Conservation (phyloP, 2,113 vertebrate genomes). For the Odontesthes bonariensis region DNA sequence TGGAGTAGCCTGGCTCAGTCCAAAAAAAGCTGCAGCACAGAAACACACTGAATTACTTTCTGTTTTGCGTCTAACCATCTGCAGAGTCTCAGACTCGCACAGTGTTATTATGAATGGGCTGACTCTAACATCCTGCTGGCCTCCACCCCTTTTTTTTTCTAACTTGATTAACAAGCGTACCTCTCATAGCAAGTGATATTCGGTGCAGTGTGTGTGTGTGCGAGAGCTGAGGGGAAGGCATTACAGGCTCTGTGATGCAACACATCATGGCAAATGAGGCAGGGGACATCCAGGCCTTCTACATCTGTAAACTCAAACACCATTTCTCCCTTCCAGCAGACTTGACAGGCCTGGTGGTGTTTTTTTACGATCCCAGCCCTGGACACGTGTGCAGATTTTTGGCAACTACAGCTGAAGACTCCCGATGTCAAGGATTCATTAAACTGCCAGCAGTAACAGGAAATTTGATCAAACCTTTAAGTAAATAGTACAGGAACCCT, state of each 20-base stretch:
- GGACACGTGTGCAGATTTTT: conserved; percentile 48
- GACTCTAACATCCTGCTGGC: not conserved
- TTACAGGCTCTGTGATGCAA: conserved; percentile 32
- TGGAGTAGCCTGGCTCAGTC: not conserved
- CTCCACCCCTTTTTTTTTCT: conserved; percentile 1
- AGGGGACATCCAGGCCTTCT: conserved; percentile 4
- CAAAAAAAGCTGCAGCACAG: not conserved
- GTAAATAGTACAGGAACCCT: not conserved
- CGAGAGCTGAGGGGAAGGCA: not conserved
- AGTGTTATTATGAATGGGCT: conserved; percentile 36
- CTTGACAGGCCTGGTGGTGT: conserved; percentile 31
- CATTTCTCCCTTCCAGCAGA: conserved; percentile 1
- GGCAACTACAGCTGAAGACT: conserved; percentile 18
- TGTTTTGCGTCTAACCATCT: conserved; percentile 28
- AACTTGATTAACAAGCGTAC: conserved; percentile 61
- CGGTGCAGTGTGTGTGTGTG: conserved; percentile 12
- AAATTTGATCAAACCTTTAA: conserved; percentile 17
- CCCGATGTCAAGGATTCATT: conserved; percentile 29
- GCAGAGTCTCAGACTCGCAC: conserved; percentile 27
- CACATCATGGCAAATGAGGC: conserved; percentile 43
- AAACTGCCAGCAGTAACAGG: conserved; percentile 19
- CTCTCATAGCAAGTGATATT: conserved; percentile 31
- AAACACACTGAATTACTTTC: conserved; percentile 15
- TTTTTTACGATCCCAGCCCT: conserved; percentile 46
- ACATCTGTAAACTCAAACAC: conserved; percentile 34